phyloP scores from a whole-genome alignment of 1,140 invertebrate species.

The Scaptodrosophila lebanonensis region DNA sequence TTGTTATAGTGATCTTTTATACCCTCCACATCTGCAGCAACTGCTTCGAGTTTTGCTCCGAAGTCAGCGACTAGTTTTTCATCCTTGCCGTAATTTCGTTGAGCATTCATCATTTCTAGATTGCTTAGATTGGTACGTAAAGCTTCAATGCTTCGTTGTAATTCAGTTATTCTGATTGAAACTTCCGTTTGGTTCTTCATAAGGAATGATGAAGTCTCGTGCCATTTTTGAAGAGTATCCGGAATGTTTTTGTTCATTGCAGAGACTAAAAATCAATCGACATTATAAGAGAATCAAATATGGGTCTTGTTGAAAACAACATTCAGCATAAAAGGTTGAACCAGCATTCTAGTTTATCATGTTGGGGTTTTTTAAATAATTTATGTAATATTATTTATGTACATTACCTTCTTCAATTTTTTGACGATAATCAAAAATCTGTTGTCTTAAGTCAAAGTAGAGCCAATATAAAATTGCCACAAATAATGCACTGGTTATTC shows the following conservation, averaged over 20 bases:
- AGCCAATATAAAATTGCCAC: constrained; percentile 68
- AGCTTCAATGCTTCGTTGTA: constrained; percentile 46
- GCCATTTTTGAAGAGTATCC: constrained; percentile 81
- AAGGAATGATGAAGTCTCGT: constrained; percentile 80
- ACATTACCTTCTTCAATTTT: constrained; percentile 71
- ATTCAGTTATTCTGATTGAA: constrained; percentile 47
- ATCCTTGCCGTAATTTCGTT: constrained; percentile 62
- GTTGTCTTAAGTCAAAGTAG: constrained; percentile 72
- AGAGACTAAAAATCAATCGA: constrained; percentile 77
- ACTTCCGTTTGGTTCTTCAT: constrained; percentile 80
- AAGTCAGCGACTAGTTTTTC: constrained; percentile 71
- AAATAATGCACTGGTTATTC: constrained; percentile 50
- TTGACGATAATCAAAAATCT: constrained; percentile 64
- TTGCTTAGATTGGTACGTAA: constrained; percentile 52
- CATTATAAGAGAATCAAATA: not conserved
- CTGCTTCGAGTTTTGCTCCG: constrained; percentile 69
- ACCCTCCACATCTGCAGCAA: constrained; percentile 59
- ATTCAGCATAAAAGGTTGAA: too few relatives aligned
- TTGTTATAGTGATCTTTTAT: constrained; percentile 66
- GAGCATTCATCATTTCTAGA: constrained; percentile 42
- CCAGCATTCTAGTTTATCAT: not conserved
- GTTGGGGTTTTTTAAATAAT: not conserved
- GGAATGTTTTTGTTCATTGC: constrained; percentile 81
- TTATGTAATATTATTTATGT: not conserved
- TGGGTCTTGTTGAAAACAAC: too few relatives aligned